Percentiles rank a stretch among this genome's conserved stretches.
Evolutionary conservation across 2,113 vertebrate species (phyloP).

Genomic region (Pogona vitticeps): DNA sequence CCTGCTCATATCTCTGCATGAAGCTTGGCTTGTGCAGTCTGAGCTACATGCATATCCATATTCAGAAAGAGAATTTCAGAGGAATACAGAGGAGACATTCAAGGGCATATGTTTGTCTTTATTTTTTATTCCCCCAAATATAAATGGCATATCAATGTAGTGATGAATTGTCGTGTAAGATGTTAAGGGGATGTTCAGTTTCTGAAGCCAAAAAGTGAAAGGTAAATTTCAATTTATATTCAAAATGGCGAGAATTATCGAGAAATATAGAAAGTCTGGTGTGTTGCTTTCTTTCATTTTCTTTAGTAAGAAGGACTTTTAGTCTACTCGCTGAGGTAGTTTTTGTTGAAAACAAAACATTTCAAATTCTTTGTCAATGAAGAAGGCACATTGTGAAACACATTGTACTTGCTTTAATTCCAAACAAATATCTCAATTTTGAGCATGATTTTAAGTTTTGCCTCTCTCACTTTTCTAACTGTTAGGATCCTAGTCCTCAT

Average conservation of each 20-base stretch:
- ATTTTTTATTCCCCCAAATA: too few relatives aligned
- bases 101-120: neutral
- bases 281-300: neutral
- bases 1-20: too few relatives aligned
- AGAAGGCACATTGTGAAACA: neutral
- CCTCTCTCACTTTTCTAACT: neutral
- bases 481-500: neutral
- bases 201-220: neutral
- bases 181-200: neutral
- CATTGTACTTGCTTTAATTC: neutral
- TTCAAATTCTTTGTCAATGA: neutral
- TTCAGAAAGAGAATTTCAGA: neutral
- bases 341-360: neutral
- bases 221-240: neutral
- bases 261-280: neutral
- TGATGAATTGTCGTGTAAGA: slow-evolving; percentile 5
- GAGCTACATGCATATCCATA: too few relatives aligned
- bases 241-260: too few relatives aligned
- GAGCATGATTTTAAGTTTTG: neutral
- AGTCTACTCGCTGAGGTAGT: neutral
- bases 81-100: neutral
- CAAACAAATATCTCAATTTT: neutral
- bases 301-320: neutral
- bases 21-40: neutral
- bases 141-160: too few relatives aligned